Base-by-base conservation (phyloP, 2,113 vertebrate species). In the Gadus chalcogrammus region DNA sequence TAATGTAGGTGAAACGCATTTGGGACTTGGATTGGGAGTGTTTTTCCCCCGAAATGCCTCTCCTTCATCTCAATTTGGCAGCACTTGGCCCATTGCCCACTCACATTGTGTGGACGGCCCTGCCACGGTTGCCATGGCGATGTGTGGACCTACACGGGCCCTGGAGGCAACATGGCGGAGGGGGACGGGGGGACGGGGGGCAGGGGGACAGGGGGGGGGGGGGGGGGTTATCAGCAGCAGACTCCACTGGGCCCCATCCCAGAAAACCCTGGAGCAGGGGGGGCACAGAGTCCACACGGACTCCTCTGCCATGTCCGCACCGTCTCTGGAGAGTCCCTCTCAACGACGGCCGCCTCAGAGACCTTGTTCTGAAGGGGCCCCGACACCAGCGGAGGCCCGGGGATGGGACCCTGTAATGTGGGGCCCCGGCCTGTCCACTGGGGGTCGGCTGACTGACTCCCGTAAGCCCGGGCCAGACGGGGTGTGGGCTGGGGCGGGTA, bases 81-180 rank as follows among this genome's bases (percentile, higher is more conserved):
- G 81, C 78, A 79, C 81, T 88, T 92, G 91, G 91, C 90, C 82
- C 69, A 64, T 52, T 76, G 90, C 91, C 91, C 86, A 87, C 88
- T 92, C 91, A 90, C 89, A 90, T 90, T 88, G 90, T 90, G 91
- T 88, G 82, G 82, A 91, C 77, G 73, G 88, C 88, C 87, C 86
- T 90, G 85, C 87, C 88, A 89, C 91, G 85, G 92, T 93, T 92
- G 90, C 91, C 90, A 93, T 93, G 91, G 91, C 86, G 90, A 92
- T 87, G 77, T 89, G 82, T 87, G 88, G 89, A 90, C 91, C 87
- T 88, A 88, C 79, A 78, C 80, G 87, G 84, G 83, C 85, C 87
- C 85, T 81, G 79, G 86, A 90, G 90, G 89, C 85, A 84, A 61
- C 20, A 62, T 24, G 13, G 24, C 61, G 15, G 82, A 84, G 74